Percentiles rank a stretch among this genome's conserved stretches.
Evolutionary conservation across 1,140 invertebrate genomes (phyloP).

Genomic region (Rhyzopertha dominica): DNA sequence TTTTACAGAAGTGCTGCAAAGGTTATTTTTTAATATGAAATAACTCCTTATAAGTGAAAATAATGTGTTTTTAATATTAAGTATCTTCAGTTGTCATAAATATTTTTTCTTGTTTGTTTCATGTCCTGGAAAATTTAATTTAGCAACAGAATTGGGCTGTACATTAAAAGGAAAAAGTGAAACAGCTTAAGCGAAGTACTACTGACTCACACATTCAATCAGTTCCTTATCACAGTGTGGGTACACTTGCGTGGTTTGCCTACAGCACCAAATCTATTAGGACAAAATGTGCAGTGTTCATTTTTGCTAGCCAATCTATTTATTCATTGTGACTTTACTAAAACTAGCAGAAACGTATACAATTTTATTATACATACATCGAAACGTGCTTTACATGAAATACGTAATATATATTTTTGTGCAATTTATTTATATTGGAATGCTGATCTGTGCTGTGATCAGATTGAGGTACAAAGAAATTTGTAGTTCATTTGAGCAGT

Average conservation of each 20-base stretch:
- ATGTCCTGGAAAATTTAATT: no score
- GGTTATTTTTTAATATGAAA: no score
- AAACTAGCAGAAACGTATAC: slow-evolving; percentile 4
- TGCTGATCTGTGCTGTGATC: not conserved
- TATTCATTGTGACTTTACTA: not conserved
- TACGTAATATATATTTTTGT: slow-evolving; percentile 8
- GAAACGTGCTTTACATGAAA: slow-evolving; percentile 22
- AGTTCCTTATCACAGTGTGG: not conserved
- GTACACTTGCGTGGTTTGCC: not conserved
- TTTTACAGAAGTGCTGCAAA: no score
- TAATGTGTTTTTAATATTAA: no score
- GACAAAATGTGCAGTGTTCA: not conserved
- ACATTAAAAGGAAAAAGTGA: no score
- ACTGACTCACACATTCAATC: not conserved
- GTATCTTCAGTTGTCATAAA: no score
- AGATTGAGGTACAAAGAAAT: not conserved
- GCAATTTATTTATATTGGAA: not conserved
- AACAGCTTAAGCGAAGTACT: no score
- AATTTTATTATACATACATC: slow-evolving; percentile 19
- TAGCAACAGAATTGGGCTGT: no score
- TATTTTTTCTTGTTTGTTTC: no score
- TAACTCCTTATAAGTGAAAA: no score
- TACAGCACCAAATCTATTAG: not conserved
- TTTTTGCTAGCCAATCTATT: not conserved
- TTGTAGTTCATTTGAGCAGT: slow-evolving; percentile 8